These are phyloP conservation scores for Metacarcinus magister DNA, from an alignment of 2,888 invertebrate species.

Conservation along the genomic window DNA sequence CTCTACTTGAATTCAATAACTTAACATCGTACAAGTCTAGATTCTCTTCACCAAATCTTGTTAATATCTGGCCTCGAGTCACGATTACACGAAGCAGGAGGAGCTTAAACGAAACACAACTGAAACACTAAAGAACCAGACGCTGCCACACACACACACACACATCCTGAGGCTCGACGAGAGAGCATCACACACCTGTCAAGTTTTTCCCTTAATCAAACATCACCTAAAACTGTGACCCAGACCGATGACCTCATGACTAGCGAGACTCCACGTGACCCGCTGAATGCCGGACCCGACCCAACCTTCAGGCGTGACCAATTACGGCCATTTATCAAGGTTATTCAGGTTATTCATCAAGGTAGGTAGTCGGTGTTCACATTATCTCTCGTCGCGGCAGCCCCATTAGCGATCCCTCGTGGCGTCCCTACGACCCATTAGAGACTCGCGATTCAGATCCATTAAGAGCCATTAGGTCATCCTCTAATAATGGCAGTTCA, in stretches of 20 bases:
- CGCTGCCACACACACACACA: no score
- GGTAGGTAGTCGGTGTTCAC: not conserved
- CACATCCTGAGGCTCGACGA: no score
- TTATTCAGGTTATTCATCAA: not conserved
- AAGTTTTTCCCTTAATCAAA: not conserved
- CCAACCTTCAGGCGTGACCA: not conserved
- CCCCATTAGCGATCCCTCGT: not conserved
- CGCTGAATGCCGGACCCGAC: not conserved
- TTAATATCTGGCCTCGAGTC: no score
- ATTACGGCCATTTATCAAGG: slow-evolving; percentile 9
- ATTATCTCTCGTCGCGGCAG: not conserved
- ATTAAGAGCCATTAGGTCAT: slow-evolving; percentile 44
- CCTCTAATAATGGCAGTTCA: slow-evolving; percentile 34
- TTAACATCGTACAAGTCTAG: no score
- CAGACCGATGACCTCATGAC: not conserved
- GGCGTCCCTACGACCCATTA: slow-evolving; percentile 23
- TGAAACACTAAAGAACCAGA: no score
- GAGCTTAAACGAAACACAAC: no score
- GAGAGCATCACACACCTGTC: no score
- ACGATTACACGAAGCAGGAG: no score
- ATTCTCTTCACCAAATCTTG: no score
- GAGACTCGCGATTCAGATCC: not conserved
- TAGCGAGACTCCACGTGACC: not conserved
- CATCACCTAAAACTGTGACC: not conserved
- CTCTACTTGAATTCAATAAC: no score